Conservation (phyloP, 2,888 invertebrate species). For the Branchellion lobata region DNA sequence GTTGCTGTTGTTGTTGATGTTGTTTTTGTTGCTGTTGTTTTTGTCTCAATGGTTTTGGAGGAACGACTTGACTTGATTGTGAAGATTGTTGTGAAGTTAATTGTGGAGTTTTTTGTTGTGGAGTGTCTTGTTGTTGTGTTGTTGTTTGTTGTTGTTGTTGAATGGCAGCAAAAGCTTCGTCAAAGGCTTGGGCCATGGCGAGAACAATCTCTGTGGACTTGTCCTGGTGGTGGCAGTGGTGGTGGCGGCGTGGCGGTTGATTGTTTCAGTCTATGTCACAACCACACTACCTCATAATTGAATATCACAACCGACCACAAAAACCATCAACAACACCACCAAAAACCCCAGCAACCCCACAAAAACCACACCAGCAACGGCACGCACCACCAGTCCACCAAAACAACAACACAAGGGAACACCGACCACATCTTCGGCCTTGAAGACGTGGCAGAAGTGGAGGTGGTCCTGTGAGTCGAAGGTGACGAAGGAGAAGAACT, state of each 20-base stretch:
- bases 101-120: neutral
- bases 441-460: conserved; percentile 44
- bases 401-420: neutral
- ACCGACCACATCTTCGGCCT: conserved; percentile 24
- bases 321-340: neutral
- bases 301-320: neutral
- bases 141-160: neutral
- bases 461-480: neutral
- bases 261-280: neutral
- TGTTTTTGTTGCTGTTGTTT: neutral
- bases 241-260: neutral
- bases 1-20: neutral
- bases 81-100: neutral
- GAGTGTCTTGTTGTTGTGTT: neutral
- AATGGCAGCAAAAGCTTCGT: conserved; percentile 24
- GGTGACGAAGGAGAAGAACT: conserved; percentile 41
- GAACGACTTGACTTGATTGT: neutral
- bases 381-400: neutral
- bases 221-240: conserved; percentile 11
- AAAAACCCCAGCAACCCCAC: neutral
- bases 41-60: neutral
- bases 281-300: neutral
- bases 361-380: neutral
- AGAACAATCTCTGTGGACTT: conserved; percentile 40
- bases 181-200: conserved; percentile 36